Conservation (phyloP, 2,113 vertebrate genomes). For the Corythoichthys intestinalis region DNA sequence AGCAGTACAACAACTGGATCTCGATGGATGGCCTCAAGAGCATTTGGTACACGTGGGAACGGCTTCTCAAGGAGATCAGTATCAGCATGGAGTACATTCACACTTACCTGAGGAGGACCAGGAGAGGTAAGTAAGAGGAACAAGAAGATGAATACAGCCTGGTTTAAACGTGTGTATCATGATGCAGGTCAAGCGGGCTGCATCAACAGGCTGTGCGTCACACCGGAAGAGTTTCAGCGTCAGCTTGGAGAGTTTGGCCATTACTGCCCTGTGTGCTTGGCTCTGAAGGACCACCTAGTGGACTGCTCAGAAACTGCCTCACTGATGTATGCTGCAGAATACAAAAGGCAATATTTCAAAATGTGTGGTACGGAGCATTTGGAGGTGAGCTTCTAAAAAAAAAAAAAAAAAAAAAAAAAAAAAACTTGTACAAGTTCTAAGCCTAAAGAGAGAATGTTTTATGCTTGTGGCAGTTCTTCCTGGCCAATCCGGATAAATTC, state of each 20-base stretch:
- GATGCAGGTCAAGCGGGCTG: constrained; percentile 80
- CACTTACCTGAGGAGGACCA: constrained; percentile 79
- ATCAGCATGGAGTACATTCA: constrained; percentile 75
- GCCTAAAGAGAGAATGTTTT: neutral
- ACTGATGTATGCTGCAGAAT: constrained; percentile 81
- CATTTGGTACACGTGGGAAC: constrained; percentile 88
- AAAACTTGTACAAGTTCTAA: neutral
- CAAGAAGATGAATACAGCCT: neutral
- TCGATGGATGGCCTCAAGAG: constrained; percentile 76
- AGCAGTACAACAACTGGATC: constrained; percentile 85
- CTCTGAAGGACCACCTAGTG: constrained; percentile 77
- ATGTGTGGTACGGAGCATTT: constrained; percentile 81
- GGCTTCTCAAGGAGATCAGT: constrained; percentile 71
- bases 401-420: constrained; percentile 2
- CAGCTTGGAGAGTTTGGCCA: constrained; percentile 83
- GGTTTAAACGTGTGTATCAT: neutral
- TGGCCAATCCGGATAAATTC: constrained; percentile 80
- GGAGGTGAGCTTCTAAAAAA: constrained; percentile 63
- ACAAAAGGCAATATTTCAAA: constrained; percentile 83
- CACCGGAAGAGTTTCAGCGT: constrained; percentile 75
- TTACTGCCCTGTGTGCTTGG: constrained; percentile 89
- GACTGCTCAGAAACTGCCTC: constrained; percentile 76
- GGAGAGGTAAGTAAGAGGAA: constrained; percentile 71
- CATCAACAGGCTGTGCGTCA: constrained; percentile 83
- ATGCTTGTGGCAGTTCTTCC: constrained; percentile 75